phyloP scores from a whole-genome alignment of 2,888 invertebrate genomes.

The Fabriciana adippe region DNA sequence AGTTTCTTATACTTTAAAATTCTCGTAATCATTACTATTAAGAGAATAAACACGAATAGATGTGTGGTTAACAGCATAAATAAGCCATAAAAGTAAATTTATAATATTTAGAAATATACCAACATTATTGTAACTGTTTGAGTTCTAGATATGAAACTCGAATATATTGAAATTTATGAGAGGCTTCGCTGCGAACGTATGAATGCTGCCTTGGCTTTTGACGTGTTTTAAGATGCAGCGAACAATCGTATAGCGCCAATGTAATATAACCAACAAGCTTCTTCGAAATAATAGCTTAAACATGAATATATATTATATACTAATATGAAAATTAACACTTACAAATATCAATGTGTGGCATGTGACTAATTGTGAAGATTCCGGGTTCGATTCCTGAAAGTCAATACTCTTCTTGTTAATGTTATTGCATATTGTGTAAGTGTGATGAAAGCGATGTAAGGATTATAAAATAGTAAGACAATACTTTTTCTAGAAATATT shows the following conservation, averaged over 20 bases:
- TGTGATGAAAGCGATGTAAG: too few species aligned
- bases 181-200: slow-evolving; percentile 19
- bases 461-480: too few species aligned
- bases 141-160: slow-evolving; percentile 21
- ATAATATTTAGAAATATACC: slow-evolving; percentile 30
- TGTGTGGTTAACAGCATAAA: background rate
- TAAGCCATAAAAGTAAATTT: background rate
- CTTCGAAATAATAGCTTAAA: background rate
- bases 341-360: background rate
- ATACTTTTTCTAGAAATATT: too few species aligned
- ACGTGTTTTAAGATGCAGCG: slow-evolving; percentile 11
- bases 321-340: background rate
- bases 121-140: slow-evolving; percentile 22
- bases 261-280: background rate
- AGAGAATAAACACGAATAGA: too few species aligned
- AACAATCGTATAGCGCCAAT: slow-evolving; percentile 13
- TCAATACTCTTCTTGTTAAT: too few species aligned
- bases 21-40: too few species aligned
- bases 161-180: slow-evolving; percentile 27
- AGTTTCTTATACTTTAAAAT: too few species aligned
- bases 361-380: background rate
- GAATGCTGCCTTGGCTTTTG: slow-evolving; percentile 22
- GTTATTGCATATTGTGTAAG: too few species aligned
- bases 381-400: background rate
- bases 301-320: background rate